phyloP scores from a whole-genome alignment of 2,113 vertebrate genomes.

The Eclectus roratus region DNA sequence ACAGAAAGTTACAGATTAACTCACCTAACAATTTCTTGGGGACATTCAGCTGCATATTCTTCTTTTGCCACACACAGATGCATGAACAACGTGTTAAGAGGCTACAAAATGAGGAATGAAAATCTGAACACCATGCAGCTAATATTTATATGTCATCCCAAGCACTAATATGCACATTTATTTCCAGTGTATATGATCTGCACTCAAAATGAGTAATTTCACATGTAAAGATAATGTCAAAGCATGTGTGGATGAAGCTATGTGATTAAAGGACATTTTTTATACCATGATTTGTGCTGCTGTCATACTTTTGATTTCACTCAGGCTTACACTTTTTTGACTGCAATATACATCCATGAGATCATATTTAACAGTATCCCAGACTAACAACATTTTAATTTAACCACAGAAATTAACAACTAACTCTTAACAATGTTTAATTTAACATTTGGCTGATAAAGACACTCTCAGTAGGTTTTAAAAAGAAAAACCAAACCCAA shows the following conservation, averaged over 20 bases:
- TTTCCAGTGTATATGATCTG: background rate
- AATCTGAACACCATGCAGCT: background rate
- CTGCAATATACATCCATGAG: background rate
- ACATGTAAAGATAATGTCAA: background rate
- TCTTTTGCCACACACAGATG: constrained; percentile 87
- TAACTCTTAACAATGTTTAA: background rate
- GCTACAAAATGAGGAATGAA: constrained; percentile 65
- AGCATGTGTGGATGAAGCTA: background rate
- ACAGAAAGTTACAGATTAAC: background rate
- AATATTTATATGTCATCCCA: background rate
- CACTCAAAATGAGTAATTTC: background rate
- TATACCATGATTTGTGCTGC: background rate
- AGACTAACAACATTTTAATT: background rate
- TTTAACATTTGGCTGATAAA: background rate
- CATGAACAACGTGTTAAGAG: constrained; percentile 90
- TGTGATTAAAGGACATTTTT: background rate
- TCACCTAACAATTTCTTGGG: constrained; percentile 85
- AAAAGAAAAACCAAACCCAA: background rate
- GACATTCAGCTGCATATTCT: constrained; percentile 64
- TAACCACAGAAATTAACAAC: background rate
- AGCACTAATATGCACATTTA: background rate
- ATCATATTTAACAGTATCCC: background rate
- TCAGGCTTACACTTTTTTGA: background rate
- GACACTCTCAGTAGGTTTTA: background rate
- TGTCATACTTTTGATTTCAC: background rate